A percentile compares a stretch with the other conserved stretches of the same genome.
Conservation (phyloP, 2,113 vertebrate genomes). For the Bujurquina vittata region DNA sequence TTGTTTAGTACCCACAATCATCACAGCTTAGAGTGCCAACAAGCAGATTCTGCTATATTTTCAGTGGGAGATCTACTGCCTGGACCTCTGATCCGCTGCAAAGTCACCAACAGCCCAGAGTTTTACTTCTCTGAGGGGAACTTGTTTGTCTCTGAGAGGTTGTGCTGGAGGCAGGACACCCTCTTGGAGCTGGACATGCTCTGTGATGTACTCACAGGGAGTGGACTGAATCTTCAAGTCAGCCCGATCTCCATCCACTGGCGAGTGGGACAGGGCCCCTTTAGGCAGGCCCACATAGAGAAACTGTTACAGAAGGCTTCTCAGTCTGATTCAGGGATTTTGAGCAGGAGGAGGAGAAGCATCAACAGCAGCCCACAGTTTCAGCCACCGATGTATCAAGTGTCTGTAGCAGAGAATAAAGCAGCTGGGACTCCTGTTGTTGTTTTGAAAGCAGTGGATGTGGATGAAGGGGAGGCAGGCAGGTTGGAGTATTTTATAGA, state of each 20-base stretch:
- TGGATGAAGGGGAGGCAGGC: constrained; percentile 89
- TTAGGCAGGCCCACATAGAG: constrained; percentile 65
- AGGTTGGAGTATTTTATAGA: constrained; percentile 89
- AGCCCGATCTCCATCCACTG: constrained; percentile 66
- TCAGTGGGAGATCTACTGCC: constrained; percentile 73
- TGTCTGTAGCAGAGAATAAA: constrained; percentile 88
- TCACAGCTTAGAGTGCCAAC: constrained; percentile 60
- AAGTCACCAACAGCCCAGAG: constrained; percentile 52
- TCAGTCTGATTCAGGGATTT: constrained; percentile 54
- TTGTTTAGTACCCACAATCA: constrained; percentile 51
- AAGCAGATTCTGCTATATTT: constrained; percentile 67
- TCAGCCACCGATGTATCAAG: constrained; percentile 94
- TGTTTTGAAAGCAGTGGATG: constrained; percentile 84
- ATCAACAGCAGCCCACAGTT: constrained; percentile 90
- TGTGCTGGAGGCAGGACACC: constrained; percentile 75
- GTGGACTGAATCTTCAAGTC: constrained; percentile 6
- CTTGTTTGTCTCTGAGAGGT: constrained; percentile 74
- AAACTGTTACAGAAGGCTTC: constrained; percentile 68
- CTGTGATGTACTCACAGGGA: constrained; percentile 65
- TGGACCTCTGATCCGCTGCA: constrained; percentile 60
- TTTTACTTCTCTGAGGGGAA: constrained; percentile 75
- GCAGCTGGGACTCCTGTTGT: constrained; percentile 86
- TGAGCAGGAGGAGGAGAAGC: constrained; percentile 83
- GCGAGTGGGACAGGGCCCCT: constrained; percentile 77
- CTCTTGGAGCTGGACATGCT: constrained; percentile 70